A percentile compares a stretch with the other conserved stretches of the same genome.
Conservation (phyloP, 2,113 vertebrate genomes). For the Onychostoma macrolepis region DNA sequence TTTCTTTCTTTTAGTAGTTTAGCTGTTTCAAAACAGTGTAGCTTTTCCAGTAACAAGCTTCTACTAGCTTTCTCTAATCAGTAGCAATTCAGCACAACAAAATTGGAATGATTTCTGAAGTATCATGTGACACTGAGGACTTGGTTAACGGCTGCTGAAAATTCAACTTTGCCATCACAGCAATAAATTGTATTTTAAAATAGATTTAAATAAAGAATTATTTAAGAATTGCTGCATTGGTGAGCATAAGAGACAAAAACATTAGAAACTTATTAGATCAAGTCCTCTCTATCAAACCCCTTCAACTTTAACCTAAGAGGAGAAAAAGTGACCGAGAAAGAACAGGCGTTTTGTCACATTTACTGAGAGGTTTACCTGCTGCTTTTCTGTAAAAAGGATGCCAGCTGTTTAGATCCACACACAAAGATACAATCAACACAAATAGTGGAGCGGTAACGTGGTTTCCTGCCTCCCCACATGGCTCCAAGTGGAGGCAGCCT, state of each 20-base stretch:
- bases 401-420: constrained; percentile 74
- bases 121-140: no score
- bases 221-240: no score
- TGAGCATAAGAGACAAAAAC: background rate
- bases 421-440: constrained; percentile 74
- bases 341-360: constrained; percentile 19
- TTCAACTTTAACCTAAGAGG: background rate
- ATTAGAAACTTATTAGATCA: background rate
- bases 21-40: background rate
- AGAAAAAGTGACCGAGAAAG: constrained; percentile 60
- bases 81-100: background rate
- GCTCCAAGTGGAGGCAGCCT: constrained; percentile 73
- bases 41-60: background rate
- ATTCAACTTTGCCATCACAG: no score
- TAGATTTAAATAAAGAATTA: no score
- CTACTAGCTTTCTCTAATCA: background rate
- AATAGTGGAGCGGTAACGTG: constrained; percentile 70
- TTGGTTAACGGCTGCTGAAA: no score
- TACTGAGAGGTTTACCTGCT: constrained; percentile 64
- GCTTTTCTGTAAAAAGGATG: constrained; percentile 68
- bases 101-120: background rate
- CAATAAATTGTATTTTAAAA: background rate
- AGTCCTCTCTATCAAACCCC: constrained; percentile 36
- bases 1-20: background rate
- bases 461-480: constrained; percentile 72